phyloP scores from a whole-genome alignment of 2,797 vertebrate species.

The Acridotheres tristis region DNA sequence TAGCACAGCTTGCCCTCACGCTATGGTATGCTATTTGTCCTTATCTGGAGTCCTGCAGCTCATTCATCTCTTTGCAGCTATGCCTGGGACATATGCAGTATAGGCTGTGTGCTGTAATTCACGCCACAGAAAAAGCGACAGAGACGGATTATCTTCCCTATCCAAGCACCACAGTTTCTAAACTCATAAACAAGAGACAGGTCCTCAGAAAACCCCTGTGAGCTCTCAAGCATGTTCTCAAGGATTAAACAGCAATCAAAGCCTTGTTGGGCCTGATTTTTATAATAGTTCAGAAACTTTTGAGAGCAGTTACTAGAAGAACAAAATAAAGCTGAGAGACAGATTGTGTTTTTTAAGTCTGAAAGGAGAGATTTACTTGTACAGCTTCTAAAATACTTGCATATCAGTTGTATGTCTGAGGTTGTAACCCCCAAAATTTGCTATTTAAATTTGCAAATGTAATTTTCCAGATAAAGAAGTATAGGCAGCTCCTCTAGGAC shows the following conservation, averaged over 20 bases:
- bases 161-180: neutral
- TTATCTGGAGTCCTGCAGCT: neutral
- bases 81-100: too few species aligned
- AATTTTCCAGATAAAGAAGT: neutral
- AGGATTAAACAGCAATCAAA: neutral
- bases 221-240: neutral
- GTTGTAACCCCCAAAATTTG: fast-evolving
- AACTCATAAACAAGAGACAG: neutral
- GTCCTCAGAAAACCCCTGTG: neutral
- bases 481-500: neutral
- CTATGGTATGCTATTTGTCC: neutral
- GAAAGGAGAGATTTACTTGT: neutral
- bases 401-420: fast-evolving
- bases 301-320: neutral
- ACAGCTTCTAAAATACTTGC: neutral
- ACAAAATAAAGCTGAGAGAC: neutral
- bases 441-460: neutral
- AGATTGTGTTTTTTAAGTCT: neutral
- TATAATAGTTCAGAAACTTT: neutral
- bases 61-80: neutral
- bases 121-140: neutral
- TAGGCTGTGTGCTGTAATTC: neutral
- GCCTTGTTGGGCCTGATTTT: neutral
- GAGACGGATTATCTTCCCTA: neutral
- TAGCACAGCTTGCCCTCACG: neutral